Conservation (phyloP, 1,140 invertebrate species). For the Cyphomyrmex costatus region DNA sequence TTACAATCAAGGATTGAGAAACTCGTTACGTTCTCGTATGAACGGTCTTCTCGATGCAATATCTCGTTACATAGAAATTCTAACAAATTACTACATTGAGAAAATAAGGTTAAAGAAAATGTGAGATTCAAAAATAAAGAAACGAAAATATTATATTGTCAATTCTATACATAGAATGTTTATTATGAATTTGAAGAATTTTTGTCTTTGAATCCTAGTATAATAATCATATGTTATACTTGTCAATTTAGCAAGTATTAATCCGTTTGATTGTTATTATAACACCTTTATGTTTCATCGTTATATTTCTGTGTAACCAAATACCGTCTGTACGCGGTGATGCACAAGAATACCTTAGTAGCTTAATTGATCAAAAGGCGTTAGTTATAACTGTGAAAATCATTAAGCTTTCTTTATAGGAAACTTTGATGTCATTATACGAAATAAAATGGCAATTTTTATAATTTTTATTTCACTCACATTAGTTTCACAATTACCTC, state of each 20-base stretch:
- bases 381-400: conserved; percentile 21
- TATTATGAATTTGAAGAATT: background rate
- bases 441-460: background rate
- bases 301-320: background rate
- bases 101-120: background rate
- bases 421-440: conserved; percentile 51
- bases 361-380: conserved; percentile 67
- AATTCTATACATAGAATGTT: background rate
- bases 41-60: conserved; percentile 12
- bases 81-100: background rate
- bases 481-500: background rate
- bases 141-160: background rate
- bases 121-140: background rate
- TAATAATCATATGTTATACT: background rate
- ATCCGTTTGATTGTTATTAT: too few species aligned
- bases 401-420: conserved; percentile 65
- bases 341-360: conserved; percentile 7
- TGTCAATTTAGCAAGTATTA: background rate
- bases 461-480: background rate
- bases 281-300: background rate
- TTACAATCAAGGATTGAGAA: conserved; percentile 19
- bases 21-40: conserved; percentile 25
- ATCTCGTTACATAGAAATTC: conserved; percentile 11
- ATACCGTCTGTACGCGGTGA: background rate
- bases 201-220: conserved; percentile 1